These are phyloP conservation scores for Bicyclus anynana DNA, from an alignment of 1,140 invertebrate species.

Conservation along the genomic window DNA sequence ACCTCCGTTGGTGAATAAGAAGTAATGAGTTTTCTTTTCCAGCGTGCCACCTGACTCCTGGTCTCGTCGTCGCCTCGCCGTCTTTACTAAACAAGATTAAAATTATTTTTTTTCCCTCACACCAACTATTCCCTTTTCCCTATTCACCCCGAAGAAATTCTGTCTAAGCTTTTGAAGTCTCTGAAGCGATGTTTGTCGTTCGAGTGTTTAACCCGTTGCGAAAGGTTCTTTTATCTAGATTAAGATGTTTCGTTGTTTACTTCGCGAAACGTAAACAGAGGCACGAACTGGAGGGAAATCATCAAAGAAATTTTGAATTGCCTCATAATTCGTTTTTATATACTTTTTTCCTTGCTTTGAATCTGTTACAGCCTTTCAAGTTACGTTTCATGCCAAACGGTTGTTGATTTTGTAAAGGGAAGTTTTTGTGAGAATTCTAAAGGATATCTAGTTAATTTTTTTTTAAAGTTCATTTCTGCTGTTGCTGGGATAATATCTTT, in stretches of 20 bases:
- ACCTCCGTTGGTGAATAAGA: slow-evolving; percentile 55
- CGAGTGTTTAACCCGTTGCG: slow-evolving; percentile 43
- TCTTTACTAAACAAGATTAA: slow-evolving; percentile 68
- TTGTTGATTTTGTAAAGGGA: neutral
- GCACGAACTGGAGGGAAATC: slow-evolving; percentile 29
- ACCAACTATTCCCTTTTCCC: slow-evolving; percentile 34
- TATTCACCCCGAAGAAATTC: slow-evolving; percentile 39
- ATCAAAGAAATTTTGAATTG: slow-evolving; percentile 29
- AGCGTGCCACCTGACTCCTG: slow-evolving; percentile 61
- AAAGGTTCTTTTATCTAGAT: slow-evolving; percentile 41
- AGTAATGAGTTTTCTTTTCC: slow-evolving; percentile 73
- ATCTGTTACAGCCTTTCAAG: slow-evolving; percentile 6
- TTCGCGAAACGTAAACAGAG: slow-evolving; percentile 34
- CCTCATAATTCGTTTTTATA: slow-evolving; percentile 28
- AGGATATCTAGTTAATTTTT: neutral
- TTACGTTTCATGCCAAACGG: slow-evolving; percentile 5
- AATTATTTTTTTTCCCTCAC: slow-evolving; percentile 51
- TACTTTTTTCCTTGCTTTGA: slow-evolving; percentile 17
- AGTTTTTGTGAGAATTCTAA: neutral
- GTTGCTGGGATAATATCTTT: neutral
- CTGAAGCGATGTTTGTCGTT: slow-evolving; percentile 42
- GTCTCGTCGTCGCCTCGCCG: slow-evolving; percentile 47
- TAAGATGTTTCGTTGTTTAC: slow-evolving; percentile 37
- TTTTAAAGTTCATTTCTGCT: neutral
- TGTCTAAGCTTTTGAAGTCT: slow-evolving; percentile 41